These are phyloP conservation scores for Onychorhynchus coronatus DNA, from an alignment of 2,113 vertebrate genomes.

Conservation along the genomic window DNA sequence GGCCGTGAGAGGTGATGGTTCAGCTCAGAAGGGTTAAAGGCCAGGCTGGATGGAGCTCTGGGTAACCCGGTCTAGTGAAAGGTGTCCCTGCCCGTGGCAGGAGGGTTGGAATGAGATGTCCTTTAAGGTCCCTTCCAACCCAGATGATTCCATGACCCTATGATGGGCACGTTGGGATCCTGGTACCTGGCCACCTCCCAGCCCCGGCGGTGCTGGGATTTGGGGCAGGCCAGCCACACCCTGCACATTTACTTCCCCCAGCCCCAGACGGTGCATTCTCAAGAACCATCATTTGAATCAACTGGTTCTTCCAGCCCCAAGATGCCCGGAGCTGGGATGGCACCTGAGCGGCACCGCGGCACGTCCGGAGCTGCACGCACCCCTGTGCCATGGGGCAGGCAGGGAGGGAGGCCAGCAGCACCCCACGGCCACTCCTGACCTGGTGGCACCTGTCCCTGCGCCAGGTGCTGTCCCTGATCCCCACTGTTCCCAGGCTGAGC, in stretches of 20 bases:
- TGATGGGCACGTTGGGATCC: fast-evolving
- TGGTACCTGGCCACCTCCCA: not conserved
- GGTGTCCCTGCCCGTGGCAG: not conserved
- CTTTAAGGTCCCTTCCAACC: not conserved
- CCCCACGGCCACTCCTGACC: not conserved
- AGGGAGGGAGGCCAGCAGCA: not conserved
- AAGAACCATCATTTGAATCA: not conserved
- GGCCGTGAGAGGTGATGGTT: not conserved
- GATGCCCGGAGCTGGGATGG: not conserved
- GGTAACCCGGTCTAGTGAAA: not conserved
- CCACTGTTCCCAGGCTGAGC: not conserved
- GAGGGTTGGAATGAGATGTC: not conserved
- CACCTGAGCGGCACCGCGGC: not conserved
- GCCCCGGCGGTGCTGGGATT: not conserved
- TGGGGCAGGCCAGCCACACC: not conserved
- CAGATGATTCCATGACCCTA: not conserved
- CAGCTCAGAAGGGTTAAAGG: not conserved
- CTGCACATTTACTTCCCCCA: not conserved
- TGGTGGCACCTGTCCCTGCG: not conserved
- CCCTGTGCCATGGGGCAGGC: not conserved
- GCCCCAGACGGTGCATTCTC: not conserved
- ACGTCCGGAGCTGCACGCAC: fast-evolving
- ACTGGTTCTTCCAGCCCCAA: slow-evolving; percentile 55
- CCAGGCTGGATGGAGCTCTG: not conserved
- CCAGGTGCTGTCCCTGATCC: not conserved